Evolutionary conservation across 1,140 invertebrate species (phyloP).

Genomic region (Ceratosolen fusciceps): DNA sequence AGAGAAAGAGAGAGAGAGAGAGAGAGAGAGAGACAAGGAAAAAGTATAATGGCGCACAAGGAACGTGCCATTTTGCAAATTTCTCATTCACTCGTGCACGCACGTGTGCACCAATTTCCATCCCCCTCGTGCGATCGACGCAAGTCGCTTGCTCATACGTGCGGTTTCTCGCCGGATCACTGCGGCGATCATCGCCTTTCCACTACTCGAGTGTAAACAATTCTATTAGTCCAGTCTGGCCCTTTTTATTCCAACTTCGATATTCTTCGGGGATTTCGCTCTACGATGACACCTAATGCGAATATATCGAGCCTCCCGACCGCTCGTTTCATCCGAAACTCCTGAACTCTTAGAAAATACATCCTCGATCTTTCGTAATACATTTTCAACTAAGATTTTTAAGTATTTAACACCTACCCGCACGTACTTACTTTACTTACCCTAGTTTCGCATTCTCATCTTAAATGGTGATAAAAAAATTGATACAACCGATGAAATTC

Average conservation of each 20-base stretch:
- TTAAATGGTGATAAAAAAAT: too few species aligned
- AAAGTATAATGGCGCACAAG: constrained; percentile 27
- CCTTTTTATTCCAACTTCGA: constrained; percentile 17
- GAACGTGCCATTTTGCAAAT: constrained; percentile 65
- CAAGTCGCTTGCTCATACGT: constrained; percentile 62
- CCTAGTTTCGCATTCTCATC: too few species aligned
- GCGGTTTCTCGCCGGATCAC: constrained; percentile 45
- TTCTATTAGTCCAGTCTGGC: constrained; percentile 26
- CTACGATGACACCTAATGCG: neutral
- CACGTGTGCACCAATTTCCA: constrained; percentile 59
- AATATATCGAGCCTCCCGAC: neutral
- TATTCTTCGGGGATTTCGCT: neutral
- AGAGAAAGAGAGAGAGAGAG: too few species aligned
- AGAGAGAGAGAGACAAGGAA: neutral
- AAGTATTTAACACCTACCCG: too few species aligned
- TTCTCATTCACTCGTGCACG: constrained; percentile 54
- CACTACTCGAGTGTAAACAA: constrained; percentile 41
- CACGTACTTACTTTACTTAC: too few species aligned
- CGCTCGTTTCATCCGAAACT: too few species aligned
- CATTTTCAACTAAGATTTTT: too few species aligned
- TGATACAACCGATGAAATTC: too few species aligned
- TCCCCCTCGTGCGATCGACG: constrained; percentile 34
- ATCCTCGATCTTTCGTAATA: too few species aligned
- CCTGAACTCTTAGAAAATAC: too few species aligned
- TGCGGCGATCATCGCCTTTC: constrained; percentile 36